Base-by-base conservation (phyloP, 2,113 vertebrate genomes). In the Malurus alboscapulatus region DNA sequence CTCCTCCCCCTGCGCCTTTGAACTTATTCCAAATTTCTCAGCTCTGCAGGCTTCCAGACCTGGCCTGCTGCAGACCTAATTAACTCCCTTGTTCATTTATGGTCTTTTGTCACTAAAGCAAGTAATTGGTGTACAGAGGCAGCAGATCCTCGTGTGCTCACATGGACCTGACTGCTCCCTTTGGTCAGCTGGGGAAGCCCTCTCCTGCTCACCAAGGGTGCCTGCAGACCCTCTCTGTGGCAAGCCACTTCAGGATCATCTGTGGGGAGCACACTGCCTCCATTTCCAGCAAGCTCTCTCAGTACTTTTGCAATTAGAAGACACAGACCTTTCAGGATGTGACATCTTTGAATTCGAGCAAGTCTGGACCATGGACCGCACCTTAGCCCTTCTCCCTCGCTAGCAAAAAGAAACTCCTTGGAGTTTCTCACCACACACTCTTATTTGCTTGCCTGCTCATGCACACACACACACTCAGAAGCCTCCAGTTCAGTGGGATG, bases 31-130 rank as follows among this genome's bases (percentile, higher is more conserved):
- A 95, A 77, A 72, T 27, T 32, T 87, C 77, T 92, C 89, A 87
- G 89, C 84, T 47, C 81, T 76, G 58, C 71, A 79, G 81, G 81
- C 67, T 67, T 92, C 74, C 87, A 76, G 71, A 54, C 71, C 59
- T 48, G 44, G 67, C 71, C 78, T 87, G 71, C 66, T 83, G 81
- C 6, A 8, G 71, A 58, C 62, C 77, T 95, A 92, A 93, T 96
- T 96, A 96, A 93, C 55, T 91, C 87, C 45, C 84, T 91, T 94
- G 93, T 77, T 96, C 91, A 79, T 93, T 93, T 96, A 80, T 16
- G 91, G 92, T 92, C 81, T 76, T 87, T 81, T 94, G 91, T 93
- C 81, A 82, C 68, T 92, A 95, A 83, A 87, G 66, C 77, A 50
- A 87, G 54, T 92, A 91, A 96, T 80, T 83, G 59, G 67, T 69